Percentiles rank a stretch among this genome's conserved stretches.
Evolutionary conservation across 37 sponge, comb jelly and placozoan species (phyloP).

Genomic region (Ephydatia muelleri): DNA sequence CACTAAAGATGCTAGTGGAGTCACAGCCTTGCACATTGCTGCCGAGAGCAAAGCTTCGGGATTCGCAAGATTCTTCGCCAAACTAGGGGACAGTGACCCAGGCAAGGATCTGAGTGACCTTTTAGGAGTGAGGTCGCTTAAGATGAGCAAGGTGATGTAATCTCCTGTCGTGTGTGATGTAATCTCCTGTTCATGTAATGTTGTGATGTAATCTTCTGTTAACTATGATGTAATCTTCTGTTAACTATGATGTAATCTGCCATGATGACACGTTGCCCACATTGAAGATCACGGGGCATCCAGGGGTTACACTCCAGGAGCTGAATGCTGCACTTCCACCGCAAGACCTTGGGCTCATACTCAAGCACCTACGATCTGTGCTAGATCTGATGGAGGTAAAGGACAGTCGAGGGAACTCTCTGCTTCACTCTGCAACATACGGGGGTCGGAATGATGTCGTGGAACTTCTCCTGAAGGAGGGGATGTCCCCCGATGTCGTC

Average conservation of each 20-base stretch:
- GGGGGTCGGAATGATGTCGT: slow-evolving; percentile 20
- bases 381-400: not conserved
- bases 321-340: slow-evolving; percentile 13
- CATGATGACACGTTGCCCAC: not conserved
- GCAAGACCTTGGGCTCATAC: slow-evolving; percentile 12
- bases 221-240: too few relatives aligned
- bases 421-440: slow-evolving; percentile 27
- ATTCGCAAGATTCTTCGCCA: slow-evolving; percentile 51
- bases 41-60: slow-evolving; percentile 48
- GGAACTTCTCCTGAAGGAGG: slow-evolving; percentile 12
- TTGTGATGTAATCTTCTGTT: too few relatives aligned
- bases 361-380: not conserved
- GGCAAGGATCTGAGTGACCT: not conserved
- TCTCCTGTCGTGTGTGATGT: not conserved
- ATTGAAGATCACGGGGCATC: not conserved
- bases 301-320: not conserved
- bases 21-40: slow-evolving; percentile 51
- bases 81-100: not conserved
- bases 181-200: not conserved
- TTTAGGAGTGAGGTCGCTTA: slow-evolving; percentile 3
- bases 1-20: slow-evolving; percentile 21
- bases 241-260: not conserved
- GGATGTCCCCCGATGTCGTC: not conserved
- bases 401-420: slow-evolving; percentile 14
- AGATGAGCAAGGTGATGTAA: not conserved